These are phyloP conservation scores for Picathartes gymnocephalus DNA, from an alignment of 2,113 vertebrate species.

Conservation along the genomic window DNA sequence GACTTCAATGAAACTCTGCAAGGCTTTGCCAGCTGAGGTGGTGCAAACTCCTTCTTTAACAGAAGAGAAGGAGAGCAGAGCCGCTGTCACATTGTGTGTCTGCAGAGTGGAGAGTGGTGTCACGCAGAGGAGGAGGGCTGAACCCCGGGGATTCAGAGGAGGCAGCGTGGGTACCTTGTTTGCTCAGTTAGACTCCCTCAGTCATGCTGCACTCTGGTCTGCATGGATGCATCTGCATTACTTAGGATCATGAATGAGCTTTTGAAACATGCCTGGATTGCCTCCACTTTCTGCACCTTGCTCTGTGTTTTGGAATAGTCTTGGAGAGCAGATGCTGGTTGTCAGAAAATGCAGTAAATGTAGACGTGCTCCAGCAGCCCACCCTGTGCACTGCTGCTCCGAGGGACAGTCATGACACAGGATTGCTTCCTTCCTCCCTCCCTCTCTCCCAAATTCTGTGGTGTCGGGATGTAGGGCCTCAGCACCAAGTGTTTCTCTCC, in stretches of 20 bases:
- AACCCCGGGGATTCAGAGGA: not conserved
- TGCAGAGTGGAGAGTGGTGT: fast-evolving
- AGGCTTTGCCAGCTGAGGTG: not conserved
- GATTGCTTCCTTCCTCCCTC: not conserved
- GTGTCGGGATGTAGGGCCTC: not conserved
- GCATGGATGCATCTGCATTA: no score
- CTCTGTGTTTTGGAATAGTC: not conserved
- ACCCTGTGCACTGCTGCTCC: not conserved
- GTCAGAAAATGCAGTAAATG: not conserved
- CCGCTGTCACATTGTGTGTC: fast-evolving
- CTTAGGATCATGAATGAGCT: not conserved
- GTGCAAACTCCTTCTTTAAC: not conserved
- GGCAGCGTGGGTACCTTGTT: fast-evolving
- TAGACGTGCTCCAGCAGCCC: not conserved
- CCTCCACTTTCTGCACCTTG: not conserved
- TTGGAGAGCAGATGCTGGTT: not conserved
- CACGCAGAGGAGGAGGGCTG: not conserved
- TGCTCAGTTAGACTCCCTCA: not conserved
- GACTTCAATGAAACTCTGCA: not conserved
- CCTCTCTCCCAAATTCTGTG: not conserved
- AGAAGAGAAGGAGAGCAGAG: not conserved
- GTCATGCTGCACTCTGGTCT: not conserved
- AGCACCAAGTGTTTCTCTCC: not conserved
- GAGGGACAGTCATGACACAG: not conserved
- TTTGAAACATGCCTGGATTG: not conserved